Conservation (phyloP, 2,888 invertebrate species). For the Philonicus albiceps region DNA sequence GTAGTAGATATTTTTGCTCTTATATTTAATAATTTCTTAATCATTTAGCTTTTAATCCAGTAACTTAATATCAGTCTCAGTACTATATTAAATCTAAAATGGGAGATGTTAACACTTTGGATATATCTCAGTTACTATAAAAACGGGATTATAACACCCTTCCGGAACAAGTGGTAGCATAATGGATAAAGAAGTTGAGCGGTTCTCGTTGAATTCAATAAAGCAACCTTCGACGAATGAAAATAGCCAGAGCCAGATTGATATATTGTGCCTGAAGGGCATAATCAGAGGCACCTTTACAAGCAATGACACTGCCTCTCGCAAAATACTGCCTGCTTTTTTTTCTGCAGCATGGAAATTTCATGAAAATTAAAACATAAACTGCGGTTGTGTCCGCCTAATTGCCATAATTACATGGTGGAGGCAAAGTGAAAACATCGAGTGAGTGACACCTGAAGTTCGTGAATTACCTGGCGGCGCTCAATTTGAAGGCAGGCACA, state of each 20-base stretch:
- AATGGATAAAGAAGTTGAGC: neutral
- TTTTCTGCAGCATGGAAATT: neutral
- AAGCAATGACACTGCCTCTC: conserved; percentile 27
- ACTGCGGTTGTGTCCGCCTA: conserved; percentile 6
- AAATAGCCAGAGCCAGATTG: conserved; percentile 15
- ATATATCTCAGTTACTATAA: neutral
- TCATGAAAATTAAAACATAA: conserved; percentile 30
- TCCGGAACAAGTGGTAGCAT: neutral
- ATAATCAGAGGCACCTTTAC: conserved; percentile 12
- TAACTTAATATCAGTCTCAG: neutral
- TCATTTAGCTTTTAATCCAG: neutral
- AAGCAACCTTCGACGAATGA: neutral
- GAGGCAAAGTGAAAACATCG: conserved; percentile 17
- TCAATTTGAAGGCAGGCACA: conserved; percentile 18
- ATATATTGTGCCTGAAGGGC: conserved; percentile 19
- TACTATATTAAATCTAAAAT: neutral
- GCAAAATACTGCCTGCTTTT: neutral
- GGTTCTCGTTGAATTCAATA: neutral
- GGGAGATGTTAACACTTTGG: neutral
- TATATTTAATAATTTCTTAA: neutral
- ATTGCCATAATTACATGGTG: conserved; percentile 9
- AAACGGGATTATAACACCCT: neutral
- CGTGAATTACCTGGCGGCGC: conserved; percentile 31
- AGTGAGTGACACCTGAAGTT: conserved; percentile 28
- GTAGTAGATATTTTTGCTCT: neutral